phyloP scores from a whole-genome alignment of 2,113 vertebrate genomes.

The Podocnemis expansa region DNA sequence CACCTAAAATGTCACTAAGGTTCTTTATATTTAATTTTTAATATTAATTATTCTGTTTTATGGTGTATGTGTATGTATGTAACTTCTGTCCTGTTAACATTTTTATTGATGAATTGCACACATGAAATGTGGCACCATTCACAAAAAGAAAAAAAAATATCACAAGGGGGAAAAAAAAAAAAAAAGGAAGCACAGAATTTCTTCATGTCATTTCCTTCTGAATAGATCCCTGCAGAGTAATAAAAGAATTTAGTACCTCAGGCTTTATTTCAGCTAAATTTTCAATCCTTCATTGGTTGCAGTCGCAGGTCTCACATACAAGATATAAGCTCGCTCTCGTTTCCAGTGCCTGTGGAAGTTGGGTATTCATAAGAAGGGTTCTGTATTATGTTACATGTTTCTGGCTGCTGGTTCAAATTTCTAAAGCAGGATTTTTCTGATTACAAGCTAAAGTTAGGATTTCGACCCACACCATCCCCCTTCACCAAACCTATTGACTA shows the following conservation, averaged over 20 bases:
- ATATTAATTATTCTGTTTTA: background rate
- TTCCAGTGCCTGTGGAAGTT: background rate
- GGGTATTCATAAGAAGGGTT: slow-evolving; percentile 14
- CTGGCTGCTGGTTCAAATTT: slow-evolving; percentile 69
- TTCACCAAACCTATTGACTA: slow-evolving; percentile 31
- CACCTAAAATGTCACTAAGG: background rate
- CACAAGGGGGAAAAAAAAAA: background rate
- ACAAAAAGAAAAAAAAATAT: too few relatives aligned
- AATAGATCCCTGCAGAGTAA: slow-evolving; percentile 62
- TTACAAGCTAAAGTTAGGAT: slow-evolving; percentile 62
- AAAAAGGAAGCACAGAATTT: slow-evolving; percentile 53
- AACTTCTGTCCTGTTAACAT: background rate
- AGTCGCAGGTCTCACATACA: background rate
- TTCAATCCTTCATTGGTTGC: background rate
- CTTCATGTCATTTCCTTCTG: slow-evolving; percentile 61
- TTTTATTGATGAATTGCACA: background rate
- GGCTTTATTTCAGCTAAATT: background rate
- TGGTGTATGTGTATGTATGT: background rate
- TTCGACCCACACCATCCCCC: slow-evolving; percentile 24
- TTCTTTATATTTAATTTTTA: background rate
- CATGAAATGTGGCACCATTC: background rate
- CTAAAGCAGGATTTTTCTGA: slow-evolving; percentile 75
- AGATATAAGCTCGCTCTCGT: background rate
- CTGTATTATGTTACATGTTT: slow-evolving; percentile 15
- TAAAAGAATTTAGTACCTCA: slow-evolving; percentile 55